Base-by-base conservation (phyloP, 2,113 vertebrate species). In the Gambusia affinis region DNA sequence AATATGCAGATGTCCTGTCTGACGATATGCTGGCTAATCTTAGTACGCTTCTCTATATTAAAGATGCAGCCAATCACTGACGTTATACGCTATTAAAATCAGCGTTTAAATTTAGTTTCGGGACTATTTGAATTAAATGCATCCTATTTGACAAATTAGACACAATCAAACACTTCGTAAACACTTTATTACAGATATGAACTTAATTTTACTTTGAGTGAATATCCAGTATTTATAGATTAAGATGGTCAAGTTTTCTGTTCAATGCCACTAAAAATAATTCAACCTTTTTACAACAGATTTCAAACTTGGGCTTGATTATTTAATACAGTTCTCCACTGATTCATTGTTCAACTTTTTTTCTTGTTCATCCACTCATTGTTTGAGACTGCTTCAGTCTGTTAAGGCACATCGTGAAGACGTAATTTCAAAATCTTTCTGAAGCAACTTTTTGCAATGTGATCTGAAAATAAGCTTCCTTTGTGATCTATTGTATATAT, bases 1-100 rank as follows among this genome's bases (percentile, higher is more conserved):
- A 61, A 68, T 63, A 85, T 84, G 78, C 85, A 76, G 47, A 86
- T 70, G 65, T 60, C 66, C 64, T 69, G 7, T 54, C 68, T 60
- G 62, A 54, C 66, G 29, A 69, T 66, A 17, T 76, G 63, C 12
- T 12, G 22, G 69, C 73, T 76, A 72, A 84, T 76, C 60, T 60
- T 81, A 73, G 67, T 61, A 62, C 22, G 14, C 31, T 37, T 30
- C 29, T 42, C 42, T 29, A 64, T 60, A 66, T 57, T 61, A 72
- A 42, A n/a, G 19, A 63, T 28, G 33, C 24, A n/a, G 29, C 33
- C 24, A 42, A 7, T 57, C 5, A n/a, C 22, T 47, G 54, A 30
- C 2, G 8, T 12, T 54, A 24, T 4, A 15, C 1, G 0, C 47
- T 22, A 70, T 71, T 29, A 5, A 44, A 67, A 42, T 47, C 1